Evolutionary conservation across 2,113 vertebrate species (phyloP), one percentile per base, ranked within the genome.

Genomic region (Chloropsis hardwickii): DNA sequence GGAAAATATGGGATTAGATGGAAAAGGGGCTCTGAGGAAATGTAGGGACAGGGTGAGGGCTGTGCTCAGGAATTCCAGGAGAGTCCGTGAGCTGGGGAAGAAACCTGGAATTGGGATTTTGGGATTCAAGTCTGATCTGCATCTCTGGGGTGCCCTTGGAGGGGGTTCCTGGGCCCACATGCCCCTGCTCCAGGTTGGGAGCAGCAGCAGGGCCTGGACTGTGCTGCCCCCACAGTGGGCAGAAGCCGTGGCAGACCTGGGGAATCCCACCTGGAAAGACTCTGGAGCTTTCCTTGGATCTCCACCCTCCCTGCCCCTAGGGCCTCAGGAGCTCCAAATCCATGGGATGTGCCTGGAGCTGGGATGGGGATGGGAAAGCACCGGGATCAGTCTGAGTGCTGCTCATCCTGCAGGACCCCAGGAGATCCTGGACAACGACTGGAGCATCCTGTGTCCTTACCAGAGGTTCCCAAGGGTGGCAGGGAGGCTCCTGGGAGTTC

Each of bases 351-450:
- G 27, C 16, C 77, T 18, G 6, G 9, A n/a, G 47, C 1, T 33
- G 42, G 35, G 53, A 11, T 5, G 18, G 13, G 33, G 17, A 21
- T 66, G 7, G 6, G 69, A 40, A 14, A 3, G 9, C 5, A 0
- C 7, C 21, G 6, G 20, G 48, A 27, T 23, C 67, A 35, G 10
- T 37, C 65, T 9, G 0, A 3, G 28, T 2, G 16, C 15, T 44
- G 31, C 31, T 15, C 40, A 1, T 40, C 47, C 60, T 18, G 18
- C 24, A 27, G 44, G 42, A 24, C 18, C 33, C 28, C n/a, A 45
- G 54, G 27, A 48, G 16, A 31, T 11, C 20, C 19, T 5, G 58
- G 54, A 15, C 7, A 73, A 48, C 1, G 6, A 10, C 3, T 14
- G 64, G 33, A 45, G 64, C 28, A 31, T 28, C 16, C 45, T 24